These are phyloP conservation scores for Drosophila carrolli DNA, from an alignment of 1,140 invertebrate species.

Conservation along the genomic window DNA sequence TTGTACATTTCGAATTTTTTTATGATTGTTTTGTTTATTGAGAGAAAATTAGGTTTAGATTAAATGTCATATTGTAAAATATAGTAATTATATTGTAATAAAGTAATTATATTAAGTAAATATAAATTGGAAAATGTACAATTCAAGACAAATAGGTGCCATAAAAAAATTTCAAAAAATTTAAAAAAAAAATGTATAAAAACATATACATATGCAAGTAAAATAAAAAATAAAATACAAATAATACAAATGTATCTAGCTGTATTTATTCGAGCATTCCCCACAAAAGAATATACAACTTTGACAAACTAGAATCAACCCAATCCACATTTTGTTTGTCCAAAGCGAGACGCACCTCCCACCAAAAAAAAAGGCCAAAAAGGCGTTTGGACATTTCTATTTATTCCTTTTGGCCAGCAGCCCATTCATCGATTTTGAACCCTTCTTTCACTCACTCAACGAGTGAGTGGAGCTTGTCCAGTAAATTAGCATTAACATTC, in stretches of 20 bases:
- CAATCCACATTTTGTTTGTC: conserved; percentile 30
- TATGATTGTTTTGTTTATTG: neutral
- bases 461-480: conserved; percentile 60
- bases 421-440: conserved; percentile 57
- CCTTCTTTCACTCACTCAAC: conserved; percentile 30
- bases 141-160: no score
- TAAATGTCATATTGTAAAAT: no score
- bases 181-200: no score
- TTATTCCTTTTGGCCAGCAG: conserved; percentile 32
- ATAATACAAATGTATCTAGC: neutral
- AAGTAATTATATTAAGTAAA: no score
- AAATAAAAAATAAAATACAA: no score
- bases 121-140: no score
- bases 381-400: conserved; percentile 47
- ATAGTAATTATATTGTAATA: no score
- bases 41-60: no score
- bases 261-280: neutral
- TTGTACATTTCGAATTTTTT: neutral
- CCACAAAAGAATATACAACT: neutral
- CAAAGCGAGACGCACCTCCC: conserved; percentile 14
- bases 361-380: conserved; percentile 10
- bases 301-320: conserved; percentile 26
- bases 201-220: no score
- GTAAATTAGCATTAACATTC: conserved; percentile 79
- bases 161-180: neutral